Conservation (phyloP, 1,140 invertebrate species). For the Lysiphlebus fabarum region DNA sequence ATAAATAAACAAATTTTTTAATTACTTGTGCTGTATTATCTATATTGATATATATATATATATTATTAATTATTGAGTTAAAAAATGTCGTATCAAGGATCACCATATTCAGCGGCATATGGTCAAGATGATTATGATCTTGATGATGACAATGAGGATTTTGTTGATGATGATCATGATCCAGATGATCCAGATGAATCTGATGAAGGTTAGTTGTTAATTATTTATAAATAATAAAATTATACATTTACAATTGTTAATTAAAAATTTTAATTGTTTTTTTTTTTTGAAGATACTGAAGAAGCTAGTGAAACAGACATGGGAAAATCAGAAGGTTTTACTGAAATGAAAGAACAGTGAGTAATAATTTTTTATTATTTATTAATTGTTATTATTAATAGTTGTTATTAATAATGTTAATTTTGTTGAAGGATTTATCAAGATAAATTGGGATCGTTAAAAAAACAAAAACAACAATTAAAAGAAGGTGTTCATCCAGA, state of each 20-base stretch:
- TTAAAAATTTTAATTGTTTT: constrained; percentile 1
- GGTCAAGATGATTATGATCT: constrained; percentile 54
- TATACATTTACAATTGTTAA: constrained; percentile 1
- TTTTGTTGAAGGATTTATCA: constrained; percentile 79
- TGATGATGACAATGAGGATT: constrained; percentile 54
- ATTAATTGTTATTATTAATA: constrained; percentile 4
- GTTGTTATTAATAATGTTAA: constrained; percentile 15
- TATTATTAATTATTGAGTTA: not conserved
- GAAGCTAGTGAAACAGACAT: constrained; percentile 88
- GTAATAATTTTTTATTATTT: constrained; percentile 37
- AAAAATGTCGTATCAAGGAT: constrained; percentile 41
- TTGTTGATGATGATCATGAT: constrained; percentile 48
- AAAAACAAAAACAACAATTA: constrained; percentile 85
- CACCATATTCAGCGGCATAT: constrained; percentile 42
- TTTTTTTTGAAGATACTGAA: constrained; percentile 70
- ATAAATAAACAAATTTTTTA: too few species aligned
- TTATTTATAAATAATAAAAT: not conserved
- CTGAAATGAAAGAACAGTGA: constrained; percentile 91
- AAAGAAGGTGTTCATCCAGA: constrained; percentile 84
- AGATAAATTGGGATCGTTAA: constrained; percentile 84
- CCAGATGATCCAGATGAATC: constrained; percentile 53
- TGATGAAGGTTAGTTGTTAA: constrained; percentile 51
- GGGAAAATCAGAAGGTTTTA: constrained; percentile 74
- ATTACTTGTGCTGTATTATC: too few species aligned
- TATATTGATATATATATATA: too few species aligned